A percentile compares a stretch with the other conserved stretches of the same genome.
phyloP scores from a whole-genome alignment of 2,797 vertebrate genomes.

The Oreochromis mossambicus region DNA sequence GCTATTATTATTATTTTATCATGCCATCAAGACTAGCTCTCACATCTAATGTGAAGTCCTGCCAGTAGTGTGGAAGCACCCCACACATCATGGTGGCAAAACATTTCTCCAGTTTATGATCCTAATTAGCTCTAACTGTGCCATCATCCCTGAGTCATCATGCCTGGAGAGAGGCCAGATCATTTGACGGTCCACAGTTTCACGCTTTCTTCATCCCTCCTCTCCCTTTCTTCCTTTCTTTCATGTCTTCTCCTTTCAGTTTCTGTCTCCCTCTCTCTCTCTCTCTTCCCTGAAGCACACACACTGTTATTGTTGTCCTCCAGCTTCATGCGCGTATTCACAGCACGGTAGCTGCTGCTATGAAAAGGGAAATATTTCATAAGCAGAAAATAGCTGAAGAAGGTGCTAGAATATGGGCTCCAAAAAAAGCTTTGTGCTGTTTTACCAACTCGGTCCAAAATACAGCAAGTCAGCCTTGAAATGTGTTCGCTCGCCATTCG shows the following conservation, averaged over 20 bases:
- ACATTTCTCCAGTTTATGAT: conserved; percentile 73
- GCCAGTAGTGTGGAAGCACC: conserved; percentile 39
- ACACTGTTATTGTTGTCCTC: conserved; percentile 31
- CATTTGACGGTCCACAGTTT: conserved; percentile 56
- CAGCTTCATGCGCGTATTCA: conserved; percentile 1
- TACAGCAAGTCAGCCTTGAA: background rate
- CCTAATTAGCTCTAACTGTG: conserved; percentile 74
- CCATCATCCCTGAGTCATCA: conserved; percentile 71
- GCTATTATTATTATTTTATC: background rate
- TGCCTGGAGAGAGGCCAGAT: conserved; percentile 69
- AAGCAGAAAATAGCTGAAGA: conserved; percentile 38
- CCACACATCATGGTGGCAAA: conserved; percentile 59
- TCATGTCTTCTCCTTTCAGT: background rate
- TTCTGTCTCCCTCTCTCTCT: background rate
- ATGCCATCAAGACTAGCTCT: background rate
- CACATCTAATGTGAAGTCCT: conserved; percentile 34
- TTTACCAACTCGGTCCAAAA: background rate
- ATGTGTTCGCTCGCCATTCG: background rate
- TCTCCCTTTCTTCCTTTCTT: background rate
- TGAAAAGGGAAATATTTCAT: conserved; percentile 47
- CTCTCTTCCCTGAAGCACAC: conserved; percentile 1
- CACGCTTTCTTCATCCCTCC: conserved; percentile 15
- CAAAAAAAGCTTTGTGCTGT: background rate
- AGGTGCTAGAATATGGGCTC: conserved; percentile 12
- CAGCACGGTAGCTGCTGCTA: conserved; percentile 33